Base-by-base conservation (phyloP, 2,113 vertebrate species). In the Rissa tridactyla region DNA sequence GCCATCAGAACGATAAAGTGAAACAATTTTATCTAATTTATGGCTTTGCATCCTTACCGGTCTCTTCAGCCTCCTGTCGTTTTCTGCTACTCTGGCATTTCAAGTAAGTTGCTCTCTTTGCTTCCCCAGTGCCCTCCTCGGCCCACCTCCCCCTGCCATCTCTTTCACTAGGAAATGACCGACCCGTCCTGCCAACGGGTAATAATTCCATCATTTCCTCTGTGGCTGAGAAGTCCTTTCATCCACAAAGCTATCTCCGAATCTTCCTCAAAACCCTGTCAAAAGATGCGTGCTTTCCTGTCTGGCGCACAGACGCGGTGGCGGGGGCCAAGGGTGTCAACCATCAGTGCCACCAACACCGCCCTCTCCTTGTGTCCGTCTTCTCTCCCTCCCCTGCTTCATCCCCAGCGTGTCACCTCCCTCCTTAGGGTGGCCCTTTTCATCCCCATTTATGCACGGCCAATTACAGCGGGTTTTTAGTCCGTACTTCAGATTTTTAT, bases 241-340 rank as follows among this genome's bases (percentile, higher is more conserved):
- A 54, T 34, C 62, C 57, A 40, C 23, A 36, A 30, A 61, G 14
- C n/a, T 66, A 2, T n/a, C 68, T 71, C 52, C 29, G 80, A 11
- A 49, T 49, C 57, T 49, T 69, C 42, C 55, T 86, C 34, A 30
- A 34, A 84, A 51, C 0, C 1, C 64, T 52, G 22, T 72, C 58
- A 30, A 14, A 68, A 72, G 34, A 46, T 20, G 34, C 36, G 46
- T 6, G 8, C 19, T 51, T 30, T 49, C 46, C 57, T 29, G 13
- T 26, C n/a, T 51, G 4, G 0, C 2, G 2, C 16, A 26, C 23
- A 12, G 13, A 15, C 7, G 10, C 0, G 0, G 47, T 18, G 32
- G 15, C 23, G 10, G 10, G 58, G 60, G 46, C 58, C 0, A 0
- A 30, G 25, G 21, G 6, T n/a, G 32, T 27, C 18, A 27, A 57